Conservation (phyloP, 1,140 invertebrate genomes). For the Apis mellifera region DNA sequence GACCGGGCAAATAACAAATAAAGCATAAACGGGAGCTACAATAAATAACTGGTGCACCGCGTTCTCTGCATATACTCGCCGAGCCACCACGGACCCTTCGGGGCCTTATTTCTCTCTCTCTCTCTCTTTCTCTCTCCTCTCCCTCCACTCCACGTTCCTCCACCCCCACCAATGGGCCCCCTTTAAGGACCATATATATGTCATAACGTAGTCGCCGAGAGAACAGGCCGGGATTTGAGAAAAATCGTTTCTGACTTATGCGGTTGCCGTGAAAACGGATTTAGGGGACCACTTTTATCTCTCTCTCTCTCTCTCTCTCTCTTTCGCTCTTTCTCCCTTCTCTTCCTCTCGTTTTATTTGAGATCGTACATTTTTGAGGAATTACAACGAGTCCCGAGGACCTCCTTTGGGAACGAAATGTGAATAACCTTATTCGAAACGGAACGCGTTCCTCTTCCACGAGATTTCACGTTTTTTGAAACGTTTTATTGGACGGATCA, state of each 20-base stretch:
- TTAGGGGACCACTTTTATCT: slow-evolving; percentile 15
- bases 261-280: slow-evolving; percentile 48
- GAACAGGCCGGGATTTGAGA: slow-evolving; percentile 26
- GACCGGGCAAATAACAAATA: slow-evolving; percentile 74
- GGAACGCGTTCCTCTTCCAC: too few relatives aligned
- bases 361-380: slow-evolving; percentile 23
- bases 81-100: slow-evolving; percentile 45
- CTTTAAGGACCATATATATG: slow-evolving; percentile 47
- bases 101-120: slow-evolving; percentile 45
- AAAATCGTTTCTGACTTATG: slow-evolving; percentile 43
- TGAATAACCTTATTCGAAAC: neutral
- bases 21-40: slow-evolving; percentile 75
- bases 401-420: neutral
- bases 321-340: neutral
- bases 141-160: neutral
- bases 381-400: neutral
- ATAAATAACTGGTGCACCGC: slow-evolving; percentile 75
- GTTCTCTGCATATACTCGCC: slow-evolving; percentile 53
- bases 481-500: too few relatives aligned
- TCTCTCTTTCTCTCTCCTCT: neutral
- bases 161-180: slow-evolving; percentile 47
- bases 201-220: slow-evolving; percentile 39
- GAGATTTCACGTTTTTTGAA: too few relatives aligned
- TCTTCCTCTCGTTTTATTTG: neutral
- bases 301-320: neutral